Evolutionary conservation across 2,888 invertebrate genomes (phyloP), one percentile per base, ranked within the genome.

Genomic region (Euphydryas editha): DNA sequence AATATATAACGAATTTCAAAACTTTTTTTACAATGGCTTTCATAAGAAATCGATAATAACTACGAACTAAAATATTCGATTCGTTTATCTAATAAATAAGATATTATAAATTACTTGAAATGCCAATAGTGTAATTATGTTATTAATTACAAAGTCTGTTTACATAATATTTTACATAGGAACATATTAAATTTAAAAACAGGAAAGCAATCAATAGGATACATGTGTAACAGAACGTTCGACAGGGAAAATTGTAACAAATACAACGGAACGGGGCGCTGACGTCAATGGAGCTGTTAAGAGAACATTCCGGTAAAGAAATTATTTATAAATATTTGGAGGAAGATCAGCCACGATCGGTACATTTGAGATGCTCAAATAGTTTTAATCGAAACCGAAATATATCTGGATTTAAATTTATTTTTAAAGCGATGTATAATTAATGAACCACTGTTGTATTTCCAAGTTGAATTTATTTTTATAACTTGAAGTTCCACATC

Each of bases 171-270:
- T 24, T 54, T 36, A 30, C 10, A 54, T 36, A 17, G 54, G 17
- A 54, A 47, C 10, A 20, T 20, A 11, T 20, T 20, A 20, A 56
- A 55, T 39, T 5, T 51, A 20, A 36, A 62, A 60, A 59, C 67
- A 65, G 71, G 67, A 72, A 72, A 63, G 66, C 63, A 42, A 60
- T 59, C 42, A 42, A 46, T 66, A 63, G 44, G 59, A 64, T 42
- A 60, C 24, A 46, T 51, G 67, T 61, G 63, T 66, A 64, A 66
- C 59, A 66, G 67, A 63, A 69, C 61, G 59, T 61, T 65, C 55
- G 54, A 8, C 46, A 65, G 54, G 57, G 62, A 63, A 68, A 71
- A 64, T 62, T 62, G 58, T 61, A 64, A 61, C 39, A 67, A 39
- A 59, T 49, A 69, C 66, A 57, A 37, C 42, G 54, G 51, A 49